Evolutionary conservation across 2,888 invertebrate species (phyloP), one percentile per base, ranked within the genome.

Genomic region (Bhutanitis thaidina): DNA sequence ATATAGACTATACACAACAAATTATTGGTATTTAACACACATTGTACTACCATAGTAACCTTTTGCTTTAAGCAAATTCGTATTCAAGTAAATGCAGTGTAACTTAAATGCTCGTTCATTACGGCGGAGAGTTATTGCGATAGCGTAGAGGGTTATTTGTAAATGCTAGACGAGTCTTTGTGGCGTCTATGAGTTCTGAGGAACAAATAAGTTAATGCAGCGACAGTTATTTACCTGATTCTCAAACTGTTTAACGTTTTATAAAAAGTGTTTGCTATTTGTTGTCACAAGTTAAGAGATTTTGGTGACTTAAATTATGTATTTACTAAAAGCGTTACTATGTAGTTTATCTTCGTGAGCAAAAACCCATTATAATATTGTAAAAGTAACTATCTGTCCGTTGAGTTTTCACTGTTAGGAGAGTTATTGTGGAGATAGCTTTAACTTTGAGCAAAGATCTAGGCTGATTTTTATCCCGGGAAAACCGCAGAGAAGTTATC

Each of bases 81-180:
- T 38, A 43, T 43, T 43, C 41, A 27, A 38, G 47, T 36, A 43
- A 37, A 39, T 38, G 43, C 43, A 43, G 43, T 38, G 25, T 25
- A 47, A 52, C 15, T 52, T 48, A 52, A 52, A 52, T 38, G 43
- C 47, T 45, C 37, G 43, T 52, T 47, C 43, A 47, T 52, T 52
- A 52, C 47, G 34, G 52, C 12, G 1, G 16, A 38, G 52, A 47
- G 43, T 47, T 48, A 48, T 47, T 34, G 52, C 47, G 37, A 47
- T 37, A 43, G 47, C 47, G 30, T 9, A 35, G 20, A 36, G 46
- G 45, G 51, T 43, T 48, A 47, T 47, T 52, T 47, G 52, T 39
- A 38, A 39, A 16, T 12, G 41, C 50, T 43, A 43, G 39, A 44
- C 46, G 41, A 37, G 47, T 38, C 51, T 51, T 36, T 14, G 51